Evolutionary conservation across 2,888 invertebrate genomes (phyloP).

Genomic region (Diaphora mendica): DNA sequence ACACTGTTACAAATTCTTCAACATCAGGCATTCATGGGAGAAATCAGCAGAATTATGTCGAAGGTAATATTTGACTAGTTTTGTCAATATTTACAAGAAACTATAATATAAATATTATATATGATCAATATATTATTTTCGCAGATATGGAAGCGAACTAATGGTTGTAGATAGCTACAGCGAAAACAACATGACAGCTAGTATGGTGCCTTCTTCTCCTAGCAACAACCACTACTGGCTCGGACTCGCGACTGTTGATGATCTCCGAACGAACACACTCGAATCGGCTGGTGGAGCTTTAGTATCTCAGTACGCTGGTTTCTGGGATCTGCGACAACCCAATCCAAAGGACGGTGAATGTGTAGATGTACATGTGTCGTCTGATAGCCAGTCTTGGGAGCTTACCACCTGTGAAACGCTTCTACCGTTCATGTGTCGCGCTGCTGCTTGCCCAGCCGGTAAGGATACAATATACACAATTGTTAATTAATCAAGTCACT

Average conservation of each 20-base stretch:
- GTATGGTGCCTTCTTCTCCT: constrained; percentile 90
- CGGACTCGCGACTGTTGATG: constrained; percentile 95
- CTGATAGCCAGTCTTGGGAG: constrained; percentile 95
- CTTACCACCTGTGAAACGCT: constrained; percentile 97
- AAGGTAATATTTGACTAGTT: constrained; percentile 87
- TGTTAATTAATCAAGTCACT: constrained; percentile 34
- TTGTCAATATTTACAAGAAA: neutral
- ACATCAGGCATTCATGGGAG: constrained; percentile 98
- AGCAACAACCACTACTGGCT: constrained; percentile 95
- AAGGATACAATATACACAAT: constrained; percentile 53
- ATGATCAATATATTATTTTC: constrained; percentile 47
- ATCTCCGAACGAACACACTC: constrained; percentile 96
- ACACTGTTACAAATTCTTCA: constrained; percentile 98
- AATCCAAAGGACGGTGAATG: constrained; percentile 95
- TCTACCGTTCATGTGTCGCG: constrained; percentile 97
- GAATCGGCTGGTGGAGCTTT: constrained; percentile 96
- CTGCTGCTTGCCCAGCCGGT: constrained; percentile 95
- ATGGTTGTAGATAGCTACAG: constrained; percentile 96
- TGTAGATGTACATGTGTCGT: constrained; percentile 91
- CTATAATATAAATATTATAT: neutral
- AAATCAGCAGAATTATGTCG: constrained; percentile 97
- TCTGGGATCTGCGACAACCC: constrained; percentile 97
- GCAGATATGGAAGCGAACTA: constrained; percentile 97
- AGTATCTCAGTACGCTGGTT: constrained; percentile 97
- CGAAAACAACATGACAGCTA: constrained; percentile 96